Percentiles rank a stretch among this genome's conserved stretches.
These are phyloP conservation scores for Musca domestica DNA, from an alignment of 1,140 invertebrate genomes.

Conservation along the genomic window DNA sequence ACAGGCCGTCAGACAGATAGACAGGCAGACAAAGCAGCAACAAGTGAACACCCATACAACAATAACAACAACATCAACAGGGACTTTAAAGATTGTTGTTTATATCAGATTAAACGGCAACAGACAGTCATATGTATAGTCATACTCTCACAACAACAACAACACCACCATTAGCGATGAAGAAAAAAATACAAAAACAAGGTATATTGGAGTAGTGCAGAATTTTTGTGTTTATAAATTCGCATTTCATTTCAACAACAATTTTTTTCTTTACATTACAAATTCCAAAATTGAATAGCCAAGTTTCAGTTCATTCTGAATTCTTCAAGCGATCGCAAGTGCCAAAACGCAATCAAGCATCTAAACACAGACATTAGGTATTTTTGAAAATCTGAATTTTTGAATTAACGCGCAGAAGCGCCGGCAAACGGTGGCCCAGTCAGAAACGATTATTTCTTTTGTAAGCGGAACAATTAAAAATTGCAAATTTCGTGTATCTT, in stretches of 20 bases:
- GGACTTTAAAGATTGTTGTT: conserved; percentile 5
- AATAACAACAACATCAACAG: conserved; percentile 9
- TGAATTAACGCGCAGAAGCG: background rate
- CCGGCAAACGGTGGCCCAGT: background rate
- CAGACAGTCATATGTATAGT: background rate
- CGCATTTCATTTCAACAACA: conserved; percentile 6
- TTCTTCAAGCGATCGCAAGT: conserved; percentile 18
- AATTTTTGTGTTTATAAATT: conserved; percentile 9
- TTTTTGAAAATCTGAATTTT: background rate
- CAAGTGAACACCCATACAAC: background rate
- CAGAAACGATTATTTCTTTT: background rate
- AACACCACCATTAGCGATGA: background rate
- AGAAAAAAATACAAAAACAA: conserved; percentile 6
- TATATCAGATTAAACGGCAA: background rate
- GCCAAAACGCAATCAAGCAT: conserved; percentile 3
- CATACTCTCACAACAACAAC: background rate
- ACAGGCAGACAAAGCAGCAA: background rate
- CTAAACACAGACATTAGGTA: background rate
- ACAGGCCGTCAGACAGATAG: background rate
- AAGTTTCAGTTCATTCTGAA: conserved; percentile 16
- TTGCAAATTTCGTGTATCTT: background rate
- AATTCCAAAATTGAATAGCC: conserved; percentile 15
- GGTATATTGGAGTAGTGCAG: background rate
- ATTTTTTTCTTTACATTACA: conserved; percentile 17
- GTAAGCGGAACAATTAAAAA: conserved; percentile 3